Percentiles rank a stretch among this genome's conserved stretches.
These are phyloP conservation scores for Brachionus paranguensis DNA, from an alignment of 1,140 invertebrate species.

Conservation along the genomic window DNA sequence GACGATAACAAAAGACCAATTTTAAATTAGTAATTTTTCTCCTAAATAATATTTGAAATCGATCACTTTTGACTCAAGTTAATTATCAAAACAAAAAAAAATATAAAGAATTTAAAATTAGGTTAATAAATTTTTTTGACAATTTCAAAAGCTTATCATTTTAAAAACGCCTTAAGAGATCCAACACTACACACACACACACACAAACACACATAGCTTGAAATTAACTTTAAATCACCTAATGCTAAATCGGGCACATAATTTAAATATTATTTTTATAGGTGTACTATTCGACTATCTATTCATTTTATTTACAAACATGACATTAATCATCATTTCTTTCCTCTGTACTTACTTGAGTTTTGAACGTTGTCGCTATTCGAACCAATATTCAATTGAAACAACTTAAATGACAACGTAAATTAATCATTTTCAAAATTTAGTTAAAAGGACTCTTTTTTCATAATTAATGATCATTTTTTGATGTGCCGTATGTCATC, in stretches of 20 bases:
- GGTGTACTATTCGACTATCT: background rate
- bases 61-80: background rate
- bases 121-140: slow-evolving; percentile 27
- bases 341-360: background rate
- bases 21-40: background rate
- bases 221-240: background rate
- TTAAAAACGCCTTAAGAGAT: background rate
- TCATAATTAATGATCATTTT: background rate
- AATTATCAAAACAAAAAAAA: background rate
- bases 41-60: background rate
- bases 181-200: background rate
- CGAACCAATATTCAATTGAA: background rate
- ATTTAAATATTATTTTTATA: slow-evolving; percentile 2
- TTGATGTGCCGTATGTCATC: background rate
- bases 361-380: background rate
- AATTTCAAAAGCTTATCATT: background rate
- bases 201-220: background rate
- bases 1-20: background rate
- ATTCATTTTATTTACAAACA: background rate
- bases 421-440: background rate
- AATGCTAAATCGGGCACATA: background rate
- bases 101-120: slow-evolving; percentile 1
- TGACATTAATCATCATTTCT: background rate
- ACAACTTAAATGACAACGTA: background rate
- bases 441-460: background rate